phyloP scores from a whole-genome alignment of 2,113 vertebrate species.

The Nycticebus coucang region DNA sequence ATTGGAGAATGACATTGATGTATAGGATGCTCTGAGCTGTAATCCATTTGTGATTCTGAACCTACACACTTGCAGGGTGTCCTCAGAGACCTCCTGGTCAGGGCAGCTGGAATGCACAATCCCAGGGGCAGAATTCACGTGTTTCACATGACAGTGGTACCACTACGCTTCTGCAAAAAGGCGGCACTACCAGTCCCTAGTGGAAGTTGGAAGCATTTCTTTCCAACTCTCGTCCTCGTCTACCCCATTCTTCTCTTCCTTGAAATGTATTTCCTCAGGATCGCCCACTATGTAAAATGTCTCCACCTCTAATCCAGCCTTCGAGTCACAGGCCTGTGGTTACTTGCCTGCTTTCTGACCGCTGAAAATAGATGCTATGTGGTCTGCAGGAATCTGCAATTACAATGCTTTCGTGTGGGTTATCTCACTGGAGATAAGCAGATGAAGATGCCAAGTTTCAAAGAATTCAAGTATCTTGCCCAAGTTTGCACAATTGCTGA shows the following conservation, averaged over 20 bases:
- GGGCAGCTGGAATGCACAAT: background rate
- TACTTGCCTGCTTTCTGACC: background rate
- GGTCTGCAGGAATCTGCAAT: background rate
- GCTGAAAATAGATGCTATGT: background rate
- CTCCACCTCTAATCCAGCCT: background rate
- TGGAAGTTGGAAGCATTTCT: background rate
- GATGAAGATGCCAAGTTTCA: background rate
- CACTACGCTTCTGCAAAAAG: background rate
- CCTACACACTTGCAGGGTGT: background rate
- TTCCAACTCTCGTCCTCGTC: background rate
- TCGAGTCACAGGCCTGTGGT: background rate
- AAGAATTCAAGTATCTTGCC: background rate
- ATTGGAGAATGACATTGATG: background rate
- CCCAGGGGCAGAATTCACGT: background rate
- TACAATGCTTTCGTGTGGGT: background rate
- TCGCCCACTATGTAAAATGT: background rate
- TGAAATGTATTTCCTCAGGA: background rate
- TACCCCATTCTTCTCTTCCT: background rate
- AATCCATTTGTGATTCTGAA: background rate
- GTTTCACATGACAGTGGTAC: fast-evolving
- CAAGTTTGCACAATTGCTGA: background rate
- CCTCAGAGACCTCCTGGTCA: background rate
- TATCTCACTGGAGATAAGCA: background rate
- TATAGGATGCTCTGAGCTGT: background rate
- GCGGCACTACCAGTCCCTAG: fast-evolving